Percentiles rank a stretch among this genome's conserved stretches.
These are phyloP conservation scores for Brachionus asplanchnoidis DNA, from an alignment of 1,140 invertebrate species.

Conservation along the genomic window DNA sequence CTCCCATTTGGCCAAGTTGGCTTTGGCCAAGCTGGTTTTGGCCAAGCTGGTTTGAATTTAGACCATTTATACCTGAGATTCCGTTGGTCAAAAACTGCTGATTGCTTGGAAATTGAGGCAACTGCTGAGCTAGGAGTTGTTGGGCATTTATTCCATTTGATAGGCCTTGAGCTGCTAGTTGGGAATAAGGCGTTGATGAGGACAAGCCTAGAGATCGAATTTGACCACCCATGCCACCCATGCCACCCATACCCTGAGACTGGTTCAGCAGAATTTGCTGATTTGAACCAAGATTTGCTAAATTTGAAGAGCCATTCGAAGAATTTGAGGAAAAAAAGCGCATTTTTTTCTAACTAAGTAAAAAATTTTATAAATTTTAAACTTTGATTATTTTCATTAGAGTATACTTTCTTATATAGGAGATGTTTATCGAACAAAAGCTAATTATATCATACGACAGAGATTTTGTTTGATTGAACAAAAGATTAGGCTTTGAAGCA, in stretches of 20 bases:
- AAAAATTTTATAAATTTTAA: background rate
- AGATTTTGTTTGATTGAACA: background rate
- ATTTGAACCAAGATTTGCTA: background rate
- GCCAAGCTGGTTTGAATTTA: background rate
- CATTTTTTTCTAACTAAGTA: background rate
- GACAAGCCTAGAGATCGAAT: background rate
- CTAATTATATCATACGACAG: background rate
- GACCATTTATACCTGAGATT: background rate
- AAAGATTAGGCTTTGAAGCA: background rate
- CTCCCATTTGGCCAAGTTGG: background rate
- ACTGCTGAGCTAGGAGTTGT: background rate
- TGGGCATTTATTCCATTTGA: background rate
- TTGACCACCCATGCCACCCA: background rate
- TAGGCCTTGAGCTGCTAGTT: background rate
- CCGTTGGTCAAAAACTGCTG: background rate
- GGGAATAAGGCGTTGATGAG: background rate
- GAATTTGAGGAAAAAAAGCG: conserved; percentile 10
- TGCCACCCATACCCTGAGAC: background rate
- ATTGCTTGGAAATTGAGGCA: background rate
- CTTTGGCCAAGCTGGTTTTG: no score
- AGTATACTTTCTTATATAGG: background rate
- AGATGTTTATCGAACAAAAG: background rate
- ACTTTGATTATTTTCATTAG: background rate
- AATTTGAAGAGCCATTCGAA: background rate
- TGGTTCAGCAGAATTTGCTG: background rate